These are phyloP conservation scores for Taeniopygia guttata DNA, from an alignment of 2,797 vertebrate genomes.

Conservation along the genomic window DNA sequence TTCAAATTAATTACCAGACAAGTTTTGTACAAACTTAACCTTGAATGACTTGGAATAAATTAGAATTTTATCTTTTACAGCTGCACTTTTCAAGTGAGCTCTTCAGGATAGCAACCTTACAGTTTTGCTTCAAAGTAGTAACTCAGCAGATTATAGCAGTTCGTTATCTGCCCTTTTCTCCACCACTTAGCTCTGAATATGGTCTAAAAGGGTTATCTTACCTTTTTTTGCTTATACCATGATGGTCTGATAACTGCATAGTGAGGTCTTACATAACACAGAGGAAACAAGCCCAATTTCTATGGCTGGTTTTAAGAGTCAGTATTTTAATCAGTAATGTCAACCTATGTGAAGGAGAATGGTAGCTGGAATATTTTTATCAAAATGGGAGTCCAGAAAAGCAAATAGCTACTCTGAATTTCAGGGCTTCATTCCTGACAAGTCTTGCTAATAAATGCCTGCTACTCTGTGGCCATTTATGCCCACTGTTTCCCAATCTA, in stretches of 20 bases:
- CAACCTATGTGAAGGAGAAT: fast-evolving
- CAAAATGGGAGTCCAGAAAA: not conserved
- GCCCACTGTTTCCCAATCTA: not conserved
- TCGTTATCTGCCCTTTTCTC: not conserved
- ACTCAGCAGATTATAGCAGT: not conserved
- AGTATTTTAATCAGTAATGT: not conserved
- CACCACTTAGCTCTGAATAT: not conserved
- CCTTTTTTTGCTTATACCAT: not conserved
- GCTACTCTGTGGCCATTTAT: not conserved
- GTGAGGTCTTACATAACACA: not conserved
- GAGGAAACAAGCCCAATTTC: not conserved
- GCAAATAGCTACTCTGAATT: not conserved
- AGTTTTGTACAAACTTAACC: slow-evolving; percentile 19
- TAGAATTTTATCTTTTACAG: slow-evolving; percentile 8
- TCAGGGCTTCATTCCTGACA: not conserved
- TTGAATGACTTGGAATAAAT: slow-evolving; percentile 12
- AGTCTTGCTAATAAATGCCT: not conserved
- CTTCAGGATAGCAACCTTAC: not conserved
- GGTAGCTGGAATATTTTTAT: not conserved
- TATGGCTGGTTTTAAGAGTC: not conserved
- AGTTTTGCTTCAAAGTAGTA: not conserved
- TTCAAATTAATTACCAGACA: slow-evolving; percentile 19
- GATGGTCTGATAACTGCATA: not conserved
- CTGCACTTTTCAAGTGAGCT: not conserved
- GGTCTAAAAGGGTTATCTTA: not conserved